These are phyloP conservation scores for Thymelicus sylvestris DNA, from an alignment of 2,888 invertebrate genomes.

Conservation along the genomic window DNA sequence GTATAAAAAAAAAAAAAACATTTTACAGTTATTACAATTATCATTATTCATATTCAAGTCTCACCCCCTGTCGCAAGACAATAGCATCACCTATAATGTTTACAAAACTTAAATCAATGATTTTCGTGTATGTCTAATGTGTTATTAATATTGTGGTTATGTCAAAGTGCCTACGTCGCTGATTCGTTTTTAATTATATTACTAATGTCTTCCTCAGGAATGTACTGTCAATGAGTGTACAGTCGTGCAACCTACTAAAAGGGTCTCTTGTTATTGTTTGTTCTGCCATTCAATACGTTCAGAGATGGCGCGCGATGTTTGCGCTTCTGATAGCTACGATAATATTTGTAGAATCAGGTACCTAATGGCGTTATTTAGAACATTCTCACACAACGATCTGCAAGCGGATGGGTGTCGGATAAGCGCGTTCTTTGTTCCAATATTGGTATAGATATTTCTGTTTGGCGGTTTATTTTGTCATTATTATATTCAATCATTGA, in stretches of 20 bases:
- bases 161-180: too few species aligned
- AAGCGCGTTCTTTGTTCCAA: neutral
- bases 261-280: slow-evolving; percentile 17
- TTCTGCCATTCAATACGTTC: slow-evolving; percentile 2
- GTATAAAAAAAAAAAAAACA: too few species aligned
- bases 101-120: too few species aligned
- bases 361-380: slow-evolving; percentile 22
- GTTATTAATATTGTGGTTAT: too few species aligned
- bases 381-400: neutral
- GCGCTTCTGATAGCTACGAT: slow-evolving; percentile 4
- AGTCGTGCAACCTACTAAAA: neutral
- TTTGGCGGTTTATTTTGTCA: neutral
- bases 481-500: too few species aligned
- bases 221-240: neutral
- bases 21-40: too few species aligned
- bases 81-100: too few species aligned
- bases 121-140: too few species aligned
- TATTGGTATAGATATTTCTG: neutral
- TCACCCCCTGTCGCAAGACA: too few species aligned
- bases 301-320: neutral
- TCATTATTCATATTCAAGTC: too few species aligned
- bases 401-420: neutral
- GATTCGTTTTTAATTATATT: too few species aligned
- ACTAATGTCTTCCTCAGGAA: neutral
- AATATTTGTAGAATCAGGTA: slow-evolving; percentile 25